Evolutionary conservation across 2,113 vertebrate genomes (phyloP), one percentile per base, ranked within the genome.

Genomic region (Osmerus eperlanus): DNA sequence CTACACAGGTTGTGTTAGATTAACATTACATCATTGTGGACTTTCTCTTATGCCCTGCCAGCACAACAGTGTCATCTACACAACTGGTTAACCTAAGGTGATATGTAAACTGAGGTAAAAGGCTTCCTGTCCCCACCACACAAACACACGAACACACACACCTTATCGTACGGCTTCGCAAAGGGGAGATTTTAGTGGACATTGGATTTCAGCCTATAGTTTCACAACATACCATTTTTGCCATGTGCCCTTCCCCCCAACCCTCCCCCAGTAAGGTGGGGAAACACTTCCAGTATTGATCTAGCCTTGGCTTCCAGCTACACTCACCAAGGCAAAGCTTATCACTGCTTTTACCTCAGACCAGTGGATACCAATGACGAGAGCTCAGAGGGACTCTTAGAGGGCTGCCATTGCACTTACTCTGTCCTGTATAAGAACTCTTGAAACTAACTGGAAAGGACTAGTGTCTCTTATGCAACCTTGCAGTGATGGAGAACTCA

Each of bases 401-500:
- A 21, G 16, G 18, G 8, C 25, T 64, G 36, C 41, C 41, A 76
- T 32, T 61, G 25, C 56, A n/a, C 15, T 3, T 14, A 3, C 18
- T 15, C 16, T 32, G 25, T 64, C 23, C 41, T 12, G 41, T 47
- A 12, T 47, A 47, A 47, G 9, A 12, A 47, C 41, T 47, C 41
- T 11, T 47, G 29, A 36, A 36, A 64, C 32, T 18, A 29, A 64
- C 29, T 32, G 18, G 4, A 32, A 64, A 64, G 14, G 54, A 64
- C 29, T 3, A 18, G 6, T 29, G 4, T n/a, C 28, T 14, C 1
- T 15, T 29, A 1, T 28, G 23, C 68, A 79, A 69, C 67, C 76
- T 70, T 78, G 61, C 51, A 32, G 51, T 13, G 51, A 74, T 56
- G 52, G 4, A 18, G 64, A 3, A 76, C 56, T 18, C 54, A 25